Base-by-base conservation (phyloP, 2,113 vertebrate species). In the Ammodytes marinus region DNA sequence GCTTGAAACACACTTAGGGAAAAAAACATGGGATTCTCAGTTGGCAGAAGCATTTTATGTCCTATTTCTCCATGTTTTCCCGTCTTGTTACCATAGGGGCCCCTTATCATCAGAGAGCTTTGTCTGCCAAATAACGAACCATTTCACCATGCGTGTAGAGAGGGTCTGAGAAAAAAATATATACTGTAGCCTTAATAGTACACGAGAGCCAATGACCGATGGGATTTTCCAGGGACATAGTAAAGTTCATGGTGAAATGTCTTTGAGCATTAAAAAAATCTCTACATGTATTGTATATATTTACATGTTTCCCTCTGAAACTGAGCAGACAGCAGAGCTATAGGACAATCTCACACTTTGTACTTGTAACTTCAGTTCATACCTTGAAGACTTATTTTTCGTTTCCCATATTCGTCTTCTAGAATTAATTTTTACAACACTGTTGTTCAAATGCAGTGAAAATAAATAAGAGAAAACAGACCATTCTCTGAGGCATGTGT, bases 181-280 rank as follows among this genome's bases (percentile, higher is more conserved):
- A 71, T 50, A 27, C 27, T 27, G 27, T 27, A 63, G 69, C 54
- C 82, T 86, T 17, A 80, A 89, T 80, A 79, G 64, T 39, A 74
- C 19, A 87, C 55, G 52, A 82, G 61, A 63, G 65, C 39, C 53
- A 4, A 7, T 74, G 53, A 67, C 53, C 74, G 42, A 37, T 7
- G 45, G 52, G 17, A 65, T 43, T 17, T 39, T 60, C 59, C 19
- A 5, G 69, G 47, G 37, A 60, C 47, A 57, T 6, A 14, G n/a
- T 46, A 19, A 19, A 53, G 17, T 58, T 63, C 49, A 40, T 9
- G 39, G 3, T 70, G 54, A 77, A 77, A 75, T 77, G 72, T 67
- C 59, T 74, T 58, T n/a, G 45, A 65, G 59, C 52, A 57, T 77
- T 37, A 84, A 83, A 77, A 37, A 13, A 1, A 61, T 74, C 54